Percentiles rank a stretch among this genome's conserved stretches.
Evolutionary conservation across 2,113 vertebrate genomes (phyloP).

Genomic region (human): DNA sequence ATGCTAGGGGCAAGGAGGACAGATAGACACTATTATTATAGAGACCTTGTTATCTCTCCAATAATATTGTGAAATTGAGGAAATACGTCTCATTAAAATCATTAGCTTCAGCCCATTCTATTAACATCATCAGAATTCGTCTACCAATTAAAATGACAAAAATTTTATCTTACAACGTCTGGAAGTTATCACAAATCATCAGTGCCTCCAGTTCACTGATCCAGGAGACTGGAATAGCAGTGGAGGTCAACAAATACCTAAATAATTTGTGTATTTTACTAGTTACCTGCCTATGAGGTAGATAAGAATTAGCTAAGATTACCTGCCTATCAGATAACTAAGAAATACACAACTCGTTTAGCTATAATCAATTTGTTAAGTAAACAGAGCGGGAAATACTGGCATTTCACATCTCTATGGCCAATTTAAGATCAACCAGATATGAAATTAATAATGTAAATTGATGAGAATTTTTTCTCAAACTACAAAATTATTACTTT

Average conservation of each 20-base stretch:
- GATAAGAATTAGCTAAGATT: too few relatives aligned
- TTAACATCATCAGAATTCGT: not conserved
- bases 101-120: not conserved
- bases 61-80: not conserved
- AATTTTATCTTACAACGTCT: not conserved
- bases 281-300: not conserved
- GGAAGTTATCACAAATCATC: not conserved
- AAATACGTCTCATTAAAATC: not conserved
- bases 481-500: conserved; percentile 24
- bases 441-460: conserved; percentile 39
- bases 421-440: not conserved
- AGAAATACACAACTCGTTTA: too few relatives aligned
- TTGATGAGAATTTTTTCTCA: not conserved
- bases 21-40: not conserved
- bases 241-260: not conserved
- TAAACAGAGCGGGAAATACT: not conserved
- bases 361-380: too few relatives aligned
- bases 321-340: too few relatives aligned
- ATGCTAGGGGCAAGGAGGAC: not conserved
- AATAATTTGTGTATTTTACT: not conserved
- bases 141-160: not conserved
- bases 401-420: conserved; percentile 12
- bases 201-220: not conserved
- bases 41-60: not conserved
- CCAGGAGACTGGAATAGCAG: not conserved